These are phyloP conservation scores for Lucilia cuprina DNA, from an alignment of 1,140 invertebrate species.

Conservation along the genomic window DNA sequence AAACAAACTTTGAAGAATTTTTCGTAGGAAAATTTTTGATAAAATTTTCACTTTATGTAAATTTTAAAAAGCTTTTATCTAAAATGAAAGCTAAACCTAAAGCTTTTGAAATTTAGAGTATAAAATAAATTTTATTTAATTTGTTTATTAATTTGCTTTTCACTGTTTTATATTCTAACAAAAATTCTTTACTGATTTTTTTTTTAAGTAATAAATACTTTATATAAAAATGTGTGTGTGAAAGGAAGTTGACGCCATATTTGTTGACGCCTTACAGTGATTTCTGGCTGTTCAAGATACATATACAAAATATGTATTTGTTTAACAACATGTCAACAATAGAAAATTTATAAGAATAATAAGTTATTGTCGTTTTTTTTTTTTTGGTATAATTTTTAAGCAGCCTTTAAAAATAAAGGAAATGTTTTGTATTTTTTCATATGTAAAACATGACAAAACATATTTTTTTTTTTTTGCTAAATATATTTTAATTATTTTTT, in stretches of 20 bases:
- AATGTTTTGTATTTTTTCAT: not conserved
- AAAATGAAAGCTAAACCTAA: no score
- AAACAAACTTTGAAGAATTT: no score
- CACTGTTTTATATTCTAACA: no score
- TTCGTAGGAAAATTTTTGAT: no score
- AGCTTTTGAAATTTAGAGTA: no score
- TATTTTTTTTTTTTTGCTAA: not conserved
- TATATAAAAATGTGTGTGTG: not conserved
- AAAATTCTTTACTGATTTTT: no score
- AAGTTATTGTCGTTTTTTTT: not conserved
- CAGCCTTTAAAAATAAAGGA: not conserved
- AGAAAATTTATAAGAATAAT: slow-evolving; percentile 17
- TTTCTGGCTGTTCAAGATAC: not conserved
- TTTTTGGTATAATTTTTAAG: not conserved
- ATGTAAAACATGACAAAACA: not conserved
- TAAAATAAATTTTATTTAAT: no score
- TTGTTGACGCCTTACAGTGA: slow-evolving; percentile 15
- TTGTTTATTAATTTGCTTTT: no score
- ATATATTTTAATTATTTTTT: not conserved
- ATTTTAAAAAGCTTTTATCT: no score
- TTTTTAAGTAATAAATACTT: not conserved
- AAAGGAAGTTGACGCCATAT: slow-evolving; percentile 24
- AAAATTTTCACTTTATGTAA: no score
- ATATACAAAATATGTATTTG: no score
- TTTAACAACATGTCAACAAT: slow-evolving; percentile 29